phyloP scores from a whole-genome alignment of 2,797 vertebrate genomes.

The Cephalopachus bancanus region DNA sequence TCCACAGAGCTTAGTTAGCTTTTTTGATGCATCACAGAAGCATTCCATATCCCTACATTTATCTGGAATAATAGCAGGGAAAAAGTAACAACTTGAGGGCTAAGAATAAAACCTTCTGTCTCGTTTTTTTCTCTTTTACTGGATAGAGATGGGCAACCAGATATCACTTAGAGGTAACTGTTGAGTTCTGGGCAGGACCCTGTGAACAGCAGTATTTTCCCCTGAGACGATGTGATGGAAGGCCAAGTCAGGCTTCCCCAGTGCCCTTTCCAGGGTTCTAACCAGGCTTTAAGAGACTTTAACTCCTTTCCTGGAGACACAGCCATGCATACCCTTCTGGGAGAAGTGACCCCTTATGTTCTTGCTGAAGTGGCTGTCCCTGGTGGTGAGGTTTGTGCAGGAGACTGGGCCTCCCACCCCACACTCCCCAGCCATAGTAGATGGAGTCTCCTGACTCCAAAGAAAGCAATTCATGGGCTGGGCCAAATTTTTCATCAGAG shows the following conservation, averaged over 20 bases:
- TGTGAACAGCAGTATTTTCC: neutral
- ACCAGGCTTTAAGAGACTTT: fast-evolving
- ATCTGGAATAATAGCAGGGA: neutral
- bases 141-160: neutral
- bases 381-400: neutral
- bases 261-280: neutral
- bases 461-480: neutral
- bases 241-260: neutral
- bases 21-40: slow-evolving; percentile 17
- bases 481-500: neutral
- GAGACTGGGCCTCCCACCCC: neutral
- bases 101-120: neutral
- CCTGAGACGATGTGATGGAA: neutral
- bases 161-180: neutral
- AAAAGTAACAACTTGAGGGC: neutral
- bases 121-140: neutral
- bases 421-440: neutral
- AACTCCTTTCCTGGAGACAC: neutral
- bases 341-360: neutral
- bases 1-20: neutral
- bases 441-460: neutral
- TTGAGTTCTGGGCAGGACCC: neutral
- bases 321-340: neutral
- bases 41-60: neutral
- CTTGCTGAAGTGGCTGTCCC: neutral